Evolutionary conservation across 2,888 invertebrate species (phyloP).

Genomic region (Pseudococcus viburni): DNA sequence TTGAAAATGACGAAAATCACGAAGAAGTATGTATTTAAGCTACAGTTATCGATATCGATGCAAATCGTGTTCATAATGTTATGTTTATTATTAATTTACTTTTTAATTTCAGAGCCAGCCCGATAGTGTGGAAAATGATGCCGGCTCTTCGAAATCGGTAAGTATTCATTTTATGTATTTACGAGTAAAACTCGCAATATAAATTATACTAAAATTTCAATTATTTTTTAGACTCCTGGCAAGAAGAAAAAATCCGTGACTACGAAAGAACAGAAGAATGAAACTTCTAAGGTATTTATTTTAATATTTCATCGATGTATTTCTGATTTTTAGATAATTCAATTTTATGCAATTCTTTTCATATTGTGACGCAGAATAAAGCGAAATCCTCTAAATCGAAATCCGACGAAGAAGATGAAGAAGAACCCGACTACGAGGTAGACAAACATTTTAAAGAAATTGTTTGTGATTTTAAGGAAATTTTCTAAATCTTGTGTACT

Average conservation of each 20-base stretch:
- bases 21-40: neutral
- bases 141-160: neutral
- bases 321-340: neutral
- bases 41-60: neutral
- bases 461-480: neutral
- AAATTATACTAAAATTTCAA: too few relatives aligned
- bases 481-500: neutral
- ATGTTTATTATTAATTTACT: neutral
- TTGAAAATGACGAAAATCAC: neutral
- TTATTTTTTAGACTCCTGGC: neutral
- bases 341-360: too few relatives aligned
- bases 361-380: neutral
- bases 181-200: neutral
- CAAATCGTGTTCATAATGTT: neutral
- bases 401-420: neutral
- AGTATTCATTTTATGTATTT: neutral
- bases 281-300: neutral
- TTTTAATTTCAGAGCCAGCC: neutral
- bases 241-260: slow-evolving; percentile 13
- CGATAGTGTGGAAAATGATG: neutral
- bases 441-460: neutral
- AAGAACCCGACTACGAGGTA: slow-evolving; percentile 38
- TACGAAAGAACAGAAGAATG: neutral
- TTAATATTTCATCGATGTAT: neutral
- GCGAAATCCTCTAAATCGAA: neutral